Evolutionary conservation across 2,797 vertebrate genomes (phyloP), one percentile per base, ranked within the genome.

Genomic region (Hoplostethus atlanticus): DNA sequence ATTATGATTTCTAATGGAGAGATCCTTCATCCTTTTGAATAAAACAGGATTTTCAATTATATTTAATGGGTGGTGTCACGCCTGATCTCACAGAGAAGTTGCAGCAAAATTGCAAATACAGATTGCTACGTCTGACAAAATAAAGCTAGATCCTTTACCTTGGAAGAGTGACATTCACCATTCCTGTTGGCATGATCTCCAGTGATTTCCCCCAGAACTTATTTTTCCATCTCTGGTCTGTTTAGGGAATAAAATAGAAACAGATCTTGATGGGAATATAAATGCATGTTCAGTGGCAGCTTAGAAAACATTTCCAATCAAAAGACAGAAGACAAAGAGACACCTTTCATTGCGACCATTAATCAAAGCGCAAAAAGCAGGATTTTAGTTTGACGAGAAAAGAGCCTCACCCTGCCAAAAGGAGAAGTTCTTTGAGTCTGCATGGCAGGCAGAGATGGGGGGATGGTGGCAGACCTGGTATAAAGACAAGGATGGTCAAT

Each of bases 121-220:
- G 2, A 42, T 15, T 12, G 13, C 1, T n/a, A 50, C 7, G 17
- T 10, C 36, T 30, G 6, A 30, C 25, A 30, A 3, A 50, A 44
- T 31, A 6, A 72, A 68, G 11, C 4, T 3, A 30, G 4, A 44
- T 16, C 9, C 50, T 89, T 93, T 88, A 97, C 97, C 95, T 96
- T 64, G 96, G 92, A 15, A 99, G 89, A 73, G 94, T 96, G 47
- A 97, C 96, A 0, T 98, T 96, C 77, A 98, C 96, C 64, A 96
- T 97, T 68, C 97, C 97, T 65, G 97, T 85, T 0, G 97, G 97
- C 84, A 97, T 89, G 5, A 99, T 97, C 92, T 99, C 97, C 84
- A 99, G 81, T 0, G 97, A 98, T 68, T 98, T 99, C 31, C 97
- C 97, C 97, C 97, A 99, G 87, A 98, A 99, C 81, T 97, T 98